These are phyloP conservation scores for Thecophora atra DNA, from an alignment of 2,888 invertebrate species.

Conservation along the genomic window DNA sequence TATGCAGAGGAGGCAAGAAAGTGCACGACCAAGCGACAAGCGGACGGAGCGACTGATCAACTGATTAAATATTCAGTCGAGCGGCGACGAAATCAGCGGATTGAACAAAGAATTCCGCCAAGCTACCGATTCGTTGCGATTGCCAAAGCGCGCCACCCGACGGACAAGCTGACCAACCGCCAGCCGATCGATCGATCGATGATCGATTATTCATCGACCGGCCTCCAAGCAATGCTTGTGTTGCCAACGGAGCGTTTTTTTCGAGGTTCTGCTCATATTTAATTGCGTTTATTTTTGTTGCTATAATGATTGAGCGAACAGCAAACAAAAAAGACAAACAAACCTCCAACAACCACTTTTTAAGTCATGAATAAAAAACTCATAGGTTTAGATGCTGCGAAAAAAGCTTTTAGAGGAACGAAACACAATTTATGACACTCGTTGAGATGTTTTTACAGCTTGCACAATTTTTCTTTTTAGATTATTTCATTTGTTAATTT, in stretches of 20 bases:
- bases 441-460: slow-evolving; percentile 3
- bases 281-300: not conserved
- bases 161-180: not conserved
- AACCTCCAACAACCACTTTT: not conserved
- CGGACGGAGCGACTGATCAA: not conserved
- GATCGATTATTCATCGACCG: not conserved
- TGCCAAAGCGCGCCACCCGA: not conserved
- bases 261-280: not conserved
- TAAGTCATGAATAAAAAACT: not conserved
- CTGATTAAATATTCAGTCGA: not conserved
- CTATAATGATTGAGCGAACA: not conserved
- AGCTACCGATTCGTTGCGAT: too few relatives aligned
- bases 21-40: not conserved
- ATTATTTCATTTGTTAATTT: too few relatives aligned
- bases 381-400: not conserved
- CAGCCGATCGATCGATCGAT: not conserved
- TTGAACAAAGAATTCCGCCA: not conserved
- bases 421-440: slow-evolving; percentile 24
- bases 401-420: slow-evolving; percentile 15
- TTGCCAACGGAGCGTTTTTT: slow-evolving; percentile 28
- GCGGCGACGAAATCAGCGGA: not conserved
- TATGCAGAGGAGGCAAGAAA: not conserved
- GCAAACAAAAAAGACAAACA: not conserved
- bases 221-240: not conserved
- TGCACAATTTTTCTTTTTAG: not conserved